Evolutionary conservation across 2,113 vertebrate species (phyloP).

Genomic region (Microcebus ravelobensis): DNA sequence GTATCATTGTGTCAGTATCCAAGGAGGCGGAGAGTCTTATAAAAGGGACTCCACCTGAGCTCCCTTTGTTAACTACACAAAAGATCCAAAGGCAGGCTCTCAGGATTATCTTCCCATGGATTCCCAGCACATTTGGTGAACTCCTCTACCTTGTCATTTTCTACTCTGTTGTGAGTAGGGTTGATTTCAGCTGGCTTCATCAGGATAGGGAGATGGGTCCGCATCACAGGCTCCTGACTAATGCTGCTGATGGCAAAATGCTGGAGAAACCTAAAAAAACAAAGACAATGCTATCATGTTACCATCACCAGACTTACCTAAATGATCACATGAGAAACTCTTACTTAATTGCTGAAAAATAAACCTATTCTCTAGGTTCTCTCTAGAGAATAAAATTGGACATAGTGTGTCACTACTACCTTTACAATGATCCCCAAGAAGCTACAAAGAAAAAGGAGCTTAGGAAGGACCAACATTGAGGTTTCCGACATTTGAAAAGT

Average conservation of each 20-base stretch:
- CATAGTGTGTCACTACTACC: neutral
- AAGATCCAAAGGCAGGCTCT: neutral
- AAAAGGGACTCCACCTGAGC: neutral
- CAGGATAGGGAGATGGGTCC: conserved; percentile 89
- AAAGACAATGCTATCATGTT: conserved; percentile 29
- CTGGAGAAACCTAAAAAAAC: conserved; percentile 90
- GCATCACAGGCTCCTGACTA: conserved; percentile 89
- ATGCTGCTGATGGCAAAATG: conserved; percentile 93
- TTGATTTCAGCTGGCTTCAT: conserved; percentile 86
- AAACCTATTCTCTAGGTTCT: conserved; percentile 18
- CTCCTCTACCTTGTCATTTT: conserved; percentile 89
- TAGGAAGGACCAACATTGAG: neutral
- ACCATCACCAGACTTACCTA: neutral
- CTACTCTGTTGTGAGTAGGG: conserved; percentile 70
- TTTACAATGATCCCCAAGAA: conserved; percentile 9
- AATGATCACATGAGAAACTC: neutral
- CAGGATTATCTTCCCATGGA: neutral
- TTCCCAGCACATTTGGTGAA: neutral
- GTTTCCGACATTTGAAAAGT: conserved; percentile 45
- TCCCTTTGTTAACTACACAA: conserved; percentile 34
- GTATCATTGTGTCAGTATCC: neutral
- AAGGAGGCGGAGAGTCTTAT: neutral
- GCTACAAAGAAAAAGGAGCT: neutral
- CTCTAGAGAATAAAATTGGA: conserved; percentile 19
- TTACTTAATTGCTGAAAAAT: conserved; percentile 28